These are phyloP conservation scores for Papilio dardanus DNA, from an alignment of 1,140 invertebrate genomes.

Conservation along the genomic window DNA sequence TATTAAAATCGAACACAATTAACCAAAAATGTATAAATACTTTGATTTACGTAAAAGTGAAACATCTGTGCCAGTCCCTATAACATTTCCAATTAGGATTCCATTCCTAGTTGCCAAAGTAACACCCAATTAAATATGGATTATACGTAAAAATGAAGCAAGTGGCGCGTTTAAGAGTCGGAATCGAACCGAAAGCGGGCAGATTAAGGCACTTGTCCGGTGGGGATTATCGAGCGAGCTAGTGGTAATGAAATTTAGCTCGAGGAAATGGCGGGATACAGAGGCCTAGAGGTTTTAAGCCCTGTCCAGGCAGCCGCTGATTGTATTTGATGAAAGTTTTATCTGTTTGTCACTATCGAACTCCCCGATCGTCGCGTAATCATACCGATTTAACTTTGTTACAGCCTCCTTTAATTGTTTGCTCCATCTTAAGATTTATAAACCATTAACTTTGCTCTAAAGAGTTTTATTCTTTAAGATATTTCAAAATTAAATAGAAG, in stretches of 20 bases:
- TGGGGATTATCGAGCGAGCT: conserved; percentile 73
- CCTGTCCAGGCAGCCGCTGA: conserved; percentile 70
- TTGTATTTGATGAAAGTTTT: conserved; percentile 80
- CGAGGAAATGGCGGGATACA: conserved; percentile 69
- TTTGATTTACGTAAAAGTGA: background rate
- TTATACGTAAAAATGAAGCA: conserved; percentile 79
- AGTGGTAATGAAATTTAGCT: conserved; percentile 80
- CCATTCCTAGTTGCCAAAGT: conserved; percentile 61
- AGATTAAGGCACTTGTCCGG: conserved; percentile 76
- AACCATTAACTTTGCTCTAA: conserved; percentile 45
- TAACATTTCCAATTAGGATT: conserved; percentile 70
- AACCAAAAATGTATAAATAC: too few species aligned
- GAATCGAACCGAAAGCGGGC: conserved; percentile 70
- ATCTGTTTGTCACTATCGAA: conserved; percentile 70
- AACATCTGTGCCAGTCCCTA: conserved; percentile 71
- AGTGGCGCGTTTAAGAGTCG: conserved; percentile 74
- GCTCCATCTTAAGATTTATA: conserved; percentile 53
- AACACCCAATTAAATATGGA: conserved; percentile 79
- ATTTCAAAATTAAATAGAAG: too few species aligned
- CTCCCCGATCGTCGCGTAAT: conserved; percentile 60
- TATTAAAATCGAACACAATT: too few species aligned
- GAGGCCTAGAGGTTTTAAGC: conserved; percentile 75
- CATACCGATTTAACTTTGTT: conserved; percentile 61
- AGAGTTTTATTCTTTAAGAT: background rate
- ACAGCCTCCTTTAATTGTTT: conserved; percentile 56